Percentiles rank a stretch among this genome's conserved stretches.
Conservation (phyloP, 1,140 invertebrate species). For the Stegodyphus dumicola region DNA sequence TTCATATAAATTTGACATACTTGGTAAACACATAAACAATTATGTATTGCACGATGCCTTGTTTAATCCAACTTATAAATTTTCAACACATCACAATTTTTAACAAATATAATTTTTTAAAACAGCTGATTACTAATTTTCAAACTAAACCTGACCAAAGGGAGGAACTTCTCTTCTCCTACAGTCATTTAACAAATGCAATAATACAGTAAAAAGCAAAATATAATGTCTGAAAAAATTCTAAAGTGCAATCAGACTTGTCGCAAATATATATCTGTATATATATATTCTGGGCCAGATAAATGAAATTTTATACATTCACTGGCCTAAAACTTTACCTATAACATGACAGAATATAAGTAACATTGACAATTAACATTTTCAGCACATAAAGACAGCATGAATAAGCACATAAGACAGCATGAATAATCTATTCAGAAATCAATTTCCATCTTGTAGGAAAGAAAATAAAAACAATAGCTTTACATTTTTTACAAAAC, state of each 20-base stretch:
- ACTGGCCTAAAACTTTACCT: slow-evolving; percentile 44
- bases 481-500: too few species aligned
- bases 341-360: slow-evolving; percentile 51
- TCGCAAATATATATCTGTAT: slow-evolving; percentile 21
- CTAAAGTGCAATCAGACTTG: slow-evolving; percentile 29
- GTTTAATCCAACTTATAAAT: slow-evolving; percentile 7
- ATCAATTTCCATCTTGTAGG: too few species aligned
- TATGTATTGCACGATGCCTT: slow-evolving; percentile 54
- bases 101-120: not conserved
- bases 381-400: slow-evolving; percentile 27
- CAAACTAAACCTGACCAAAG: slow-evolving; percentile 53
- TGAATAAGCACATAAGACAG: not conserved
- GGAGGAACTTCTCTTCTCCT: slow-evolving; percentile 6
- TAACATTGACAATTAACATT: slow-evolving; percentile 37
- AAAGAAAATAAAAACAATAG: too few species aligned
- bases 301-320: slow-evolving; percentile 4
- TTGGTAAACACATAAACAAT: slow-evolving; percentile 26
- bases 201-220: slow-evolving; percentile 29
- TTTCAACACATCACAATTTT: slow-evolving; percentile 5
- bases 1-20: slow-evolving; percentile 18
- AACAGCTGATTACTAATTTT: not conserved
- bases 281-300: slow-evolving; percentile 46
- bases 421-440: too few species aligned
- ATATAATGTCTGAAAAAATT: slow-evolving; percentile 25
- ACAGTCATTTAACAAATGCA: slow-evolving; percentile 27